A percentile compares a stretch with the other conserved stretches of the same genome.
Conservation (phyloP, 1,140 invertebrate genomes). For the Protaetia brevitarsis region DNA sequence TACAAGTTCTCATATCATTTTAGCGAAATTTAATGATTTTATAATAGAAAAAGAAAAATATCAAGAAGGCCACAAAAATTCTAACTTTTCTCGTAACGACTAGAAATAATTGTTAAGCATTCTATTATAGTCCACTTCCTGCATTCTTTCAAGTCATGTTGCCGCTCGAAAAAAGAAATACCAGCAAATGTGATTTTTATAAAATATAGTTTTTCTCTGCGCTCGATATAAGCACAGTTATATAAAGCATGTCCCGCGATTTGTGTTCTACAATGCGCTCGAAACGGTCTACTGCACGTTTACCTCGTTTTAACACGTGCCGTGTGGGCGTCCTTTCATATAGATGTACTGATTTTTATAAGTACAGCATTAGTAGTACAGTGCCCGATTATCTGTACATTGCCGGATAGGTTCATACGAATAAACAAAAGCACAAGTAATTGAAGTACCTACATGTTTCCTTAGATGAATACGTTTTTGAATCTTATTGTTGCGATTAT, state of each 20-base stretch:
- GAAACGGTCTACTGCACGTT: slow-evolving; percentile 7
- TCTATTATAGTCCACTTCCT: slow-evolving; percentile 25
- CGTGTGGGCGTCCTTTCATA: slow-evolving; percentile 18
- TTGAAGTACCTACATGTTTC: no score
- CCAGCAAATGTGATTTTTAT: slow-evolving; percentile 26
- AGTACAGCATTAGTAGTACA: not conserved
- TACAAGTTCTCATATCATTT: no score
- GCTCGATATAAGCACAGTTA: slow-evolving; percentile 15
- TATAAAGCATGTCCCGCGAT: slow-evolving; percentile 5
- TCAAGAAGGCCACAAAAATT: no score
- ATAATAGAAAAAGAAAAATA: no score
- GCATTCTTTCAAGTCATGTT: slow-evolving; percentile 27
- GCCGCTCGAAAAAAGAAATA: slow-evolving; percentile 25
- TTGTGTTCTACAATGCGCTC: slow-evolving; percentile 21
- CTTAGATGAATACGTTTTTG: no score
- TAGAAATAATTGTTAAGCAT: slow-evolving; percentile 7
- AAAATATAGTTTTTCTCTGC: slow-evolving; percentile 11
- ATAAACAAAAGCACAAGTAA: not conserved
- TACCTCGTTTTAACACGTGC: slow-evolving; percentile 22
- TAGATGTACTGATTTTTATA: not conserved
- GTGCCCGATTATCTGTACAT: no score
- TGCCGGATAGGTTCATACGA: not conserved
- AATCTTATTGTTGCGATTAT: no score
- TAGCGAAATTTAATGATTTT: no score
- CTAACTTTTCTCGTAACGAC: not conserved